Percentiles rank a stretch among this genome's conserved stretches.
These are phyloP conservation scores for Psophia crepitans DNA, from an alignment of 2,113 vertebrate species.

Conservation along the genomic window DNA sequence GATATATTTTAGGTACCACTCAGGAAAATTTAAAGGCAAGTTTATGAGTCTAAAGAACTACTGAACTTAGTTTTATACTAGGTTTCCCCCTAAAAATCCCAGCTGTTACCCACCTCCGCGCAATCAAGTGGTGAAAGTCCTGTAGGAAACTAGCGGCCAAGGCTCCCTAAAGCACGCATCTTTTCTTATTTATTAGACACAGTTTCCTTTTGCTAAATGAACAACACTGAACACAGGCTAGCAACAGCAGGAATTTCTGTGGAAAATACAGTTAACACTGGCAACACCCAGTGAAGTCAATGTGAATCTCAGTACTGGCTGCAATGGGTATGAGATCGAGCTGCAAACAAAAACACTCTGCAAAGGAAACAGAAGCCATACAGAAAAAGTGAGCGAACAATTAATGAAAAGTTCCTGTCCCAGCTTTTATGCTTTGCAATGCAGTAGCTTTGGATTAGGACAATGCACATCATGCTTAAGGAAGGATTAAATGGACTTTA, in stretches of 20 bases:
- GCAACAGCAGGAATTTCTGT: conserved; percentile 13
- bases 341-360: not conserved
- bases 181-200: conserved; percentile 21
- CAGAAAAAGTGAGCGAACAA: conserved; percentile 31
- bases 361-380: conserved; percentile 5
- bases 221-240: not conserved
- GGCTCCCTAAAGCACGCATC: not conserved
- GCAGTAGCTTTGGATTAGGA: conserved; percentile 1
- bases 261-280: conserved; percentile 23
- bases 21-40: not conserved
- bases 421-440: not conserved
- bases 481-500: conserved; percentile 36
- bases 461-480: not conserved
- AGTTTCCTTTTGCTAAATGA: conserved; percentile 2
- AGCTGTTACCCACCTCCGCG: not conserved
- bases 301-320: not conserved
- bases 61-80: not conserved
- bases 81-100: not conserved
- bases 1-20: not conserved
- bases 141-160: not conserved
- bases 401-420: conserved; percentile 36
- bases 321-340: not conserved
- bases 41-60: not conserved
- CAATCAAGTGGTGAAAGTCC: not conserved
- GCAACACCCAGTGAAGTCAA: conserved; percentile 17